Base-by-base conservation (phyloP, 1,140 invertebrate genomes). In the Drosophila virilis region DNA sequence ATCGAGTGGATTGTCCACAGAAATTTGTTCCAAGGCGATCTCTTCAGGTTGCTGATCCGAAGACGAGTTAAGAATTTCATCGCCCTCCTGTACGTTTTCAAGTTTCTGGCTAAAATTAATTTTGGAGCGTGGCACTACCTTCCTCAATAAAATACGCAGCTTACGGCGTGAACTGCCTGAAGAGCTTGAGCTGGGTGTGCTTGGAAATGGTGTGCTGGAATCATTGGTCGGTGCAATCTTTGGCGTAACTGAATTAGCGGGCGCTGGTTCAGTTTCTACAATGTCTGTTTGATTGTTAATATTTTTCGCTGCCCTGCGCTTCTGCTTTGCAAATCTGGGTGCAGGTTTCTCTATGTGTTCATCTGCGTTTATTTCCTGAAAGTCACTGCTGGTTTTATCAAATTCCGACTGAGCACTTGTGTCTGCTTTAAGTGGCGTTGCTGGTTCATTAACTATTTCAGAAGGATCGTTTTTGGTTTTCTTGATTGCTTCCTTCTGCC, bases 131-230 rank as follows among this genome's bases (percentile, higher is more conserved):
- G 6, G 45, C 28, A 8, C 15, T 42, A 60, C 61, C 60, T 55
- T 70, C 7, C 75, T 83, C 5, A 82, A 1, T 10, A 83, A 12
- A 22, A 82, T 58, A 2, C 80, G 57, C 9, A 82, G 38, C n/a
- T 78, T 70, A 8, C 80, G 80, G n/a, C 60, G 71, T 2, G 65
- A 51, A 12, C 42, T 13, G 13, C 1, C 37, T 22, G 32, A 42
- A 17, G 50, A 58, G 52, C 22, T 33, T 6, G 65, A 37, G 33
- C 51, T 61, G 9, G 68, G 50, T 5, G 54, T 48, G 9, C 40
- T 37, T 22, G 33, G 37, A 8, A 10, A 22, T 15, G 10, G n/a
- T 8, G 8, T 6, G 8, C 7, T 6, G 5, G 15, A 13, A 61
- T 46, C 35, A 10, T 42, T 46, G 13, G 10, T 9, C 4, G 8